Evolutionary conservation across 2,113 vertebrate species (phyloP).

Genomic region (Triplophysa tibetana): DNA sequence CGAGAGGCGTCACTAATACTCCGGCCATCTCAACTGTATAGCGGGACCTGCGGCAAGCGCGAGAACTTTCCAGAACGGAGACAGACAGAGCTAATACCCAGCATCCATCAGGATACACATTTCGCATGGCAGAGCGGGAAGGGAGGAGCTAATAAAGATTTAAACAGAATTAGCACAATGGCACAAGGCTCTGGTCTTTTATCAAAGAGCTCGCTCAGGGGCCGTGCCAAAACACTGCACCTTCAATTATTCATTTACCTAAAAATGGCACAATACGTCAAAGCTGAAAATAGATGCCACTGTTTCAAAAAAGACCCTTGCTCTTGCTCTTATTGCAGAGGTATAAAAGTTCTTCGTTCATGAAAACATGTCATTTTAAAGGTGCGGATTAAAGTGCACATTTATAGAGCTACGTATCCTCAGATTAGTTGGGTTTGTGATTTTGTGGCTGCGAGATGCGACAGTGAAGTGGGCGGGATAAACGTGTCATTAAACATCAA

Average conservation of each 20-base stretch:
- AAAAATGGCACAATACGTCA: constrained; percentile 17
- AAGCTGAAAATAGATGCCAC: background rate
- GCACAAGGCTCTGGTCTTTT: constrained; percentile 1
- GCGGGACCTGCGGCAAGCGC: background rate
- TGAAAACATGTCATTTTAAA: background rate
- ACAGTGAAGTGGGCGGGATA: constrained; percentile 38
- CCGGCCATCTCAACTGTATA: constrained; percentile 31
- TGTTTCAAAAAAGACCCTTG: background rate
- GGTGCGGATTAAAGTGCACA: background rate
- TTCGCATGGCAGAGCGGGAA: constrained; percentile 18
- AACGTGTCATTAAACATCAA: constrained; percentile 24
- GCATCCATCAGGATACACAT: constrained; percentile 46
- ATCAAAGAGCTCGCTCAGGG: constrained; percentile 2
- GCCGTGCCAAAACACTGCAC: constrained; percentile 21
- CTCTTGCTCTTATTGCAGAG: background rate
- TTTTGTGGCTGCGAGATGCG: constrained; percentile 19
- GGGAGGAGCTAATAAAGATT: constrained; percentile 46
- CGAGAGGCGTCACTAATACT: constrained; percentile 37
- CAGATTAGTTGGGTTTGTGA: constrained; percentile 14
- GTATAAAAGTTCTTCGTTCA: background rate
- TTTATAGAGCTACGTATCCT: constrained; percentile 1
- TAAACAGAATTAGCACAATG: constrained; percentile 47
- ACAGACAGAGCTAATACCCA: constrained; percentile 34
- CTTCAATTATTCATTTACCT: constrained; percentile 38
- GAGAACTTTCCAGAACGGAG: constrained; percentile 15